Conservation (phyloP, 2,888 invertebrate species). For the Drosophila heteroneura region DNA sequence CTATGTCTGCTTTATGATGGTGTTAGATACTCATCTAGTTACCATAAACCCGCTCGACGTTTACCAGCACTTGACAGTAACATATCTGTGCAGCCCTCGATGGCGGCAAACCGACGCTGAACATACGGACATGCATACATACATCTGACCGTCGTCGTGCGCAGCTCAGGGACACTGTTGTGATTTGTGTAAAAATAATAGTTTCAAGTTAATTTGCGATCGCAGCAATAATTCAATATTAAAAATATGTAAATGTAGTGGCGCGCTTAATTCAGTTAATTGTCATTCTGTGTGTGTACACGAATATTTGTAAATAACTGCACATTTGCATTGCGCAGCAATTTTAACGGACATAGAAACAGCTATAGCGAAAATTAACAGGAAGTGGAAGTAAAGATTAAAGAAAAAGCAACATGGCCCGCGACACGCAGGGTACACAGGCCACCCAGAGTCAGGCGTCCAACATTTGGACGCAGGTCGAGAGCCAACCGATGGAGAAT, state of each 20-base stretch:
- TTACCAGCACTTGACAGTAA: slow-evolving; percentile 11
- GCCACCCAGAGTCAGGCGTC: slow-evolving; percentile 83
- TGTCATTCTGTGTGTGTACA: slow-evolving; percentile 5
- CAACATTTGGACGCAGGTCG: slow-evolving; percentile 82
- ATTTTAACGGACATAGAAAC: slow-evolving; percentile 34
- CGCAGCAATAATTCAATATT: slow-evolving; percentile 32
- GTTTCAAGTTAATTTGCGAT: slow-evolving; percentile 13
- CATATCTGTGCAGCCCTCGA: slow-evolving; percentile 17
- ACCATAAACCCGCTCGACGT: not conserved
- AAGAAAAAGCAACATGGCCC: slow-evolving; percentile 64
- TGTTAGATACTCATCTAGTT: not conserved
- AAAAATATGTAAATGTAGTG: slow-evolving; percentile 25
- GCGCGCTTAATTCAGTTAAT: slow-evolving; percentile 1
- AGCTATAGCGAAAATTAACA: slow-evolving; percentile 26
- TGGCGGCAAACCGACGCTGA: slow-evolving; percentile 29
- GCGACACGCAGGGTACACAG: slow-evolving; percentile 78
- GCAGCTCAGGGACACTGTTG: slow-evolving; percentile 31
- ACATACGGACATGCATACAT: slow-evolving; percentile 2
- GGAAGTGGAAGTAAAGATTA: slow-evolving; percentile 33
- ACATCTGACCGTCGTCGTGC: slow-evolving; percentile 10
- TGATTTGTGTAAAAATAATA: slow-evolving; percentile 31
- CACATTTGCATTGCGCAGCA: slow-evolving; percentile 60
- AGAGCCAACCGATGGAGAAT: slow-evolving; percentile 84
- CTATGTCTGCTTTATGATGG: not conserved
- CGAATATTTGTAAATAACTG: slow-evolving; percentile 56